Evolutionary conservation across 1,140 invertebrate genomes (phyloP), one percentile per base, ranked within the genome.

Genomic region (Trichonephila clavata): DNA sequence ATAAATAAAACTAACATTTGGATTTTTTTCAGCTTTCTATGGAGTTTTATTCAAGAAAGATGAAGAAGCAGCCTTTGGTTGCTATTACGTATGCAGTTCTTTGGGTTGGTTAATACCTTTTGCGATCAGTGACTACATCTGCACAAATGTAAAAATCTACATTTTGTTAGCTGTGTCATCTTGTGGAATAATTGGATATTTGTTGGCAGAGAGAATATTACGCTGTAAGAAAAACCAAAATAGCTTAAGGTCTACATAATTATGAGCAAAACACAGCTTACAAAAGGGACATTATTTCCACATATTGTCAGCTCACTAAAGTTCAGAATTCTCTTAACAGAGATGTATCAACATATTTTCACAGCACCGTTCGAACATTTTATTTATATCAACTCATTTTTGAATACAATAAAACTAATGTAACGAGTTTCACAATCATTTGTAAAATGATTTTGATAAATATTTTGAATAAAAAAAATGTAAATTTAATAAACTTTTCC

Each of bases 41-140:
- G 94, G 95, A 7, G 50, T 95, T n/a, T 27, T 95, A 77, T 95
- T 95, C 94, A 77, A 91, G 1, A 43, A 94, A 0, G 94, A 95
- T 10, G 94, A 94, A 65, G 95, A 95, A 61, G 93, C 95, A 20
- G 95, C 95, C 13, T 95, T 95, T 86, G 95, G 94, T 50, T 94
- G 95, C 86, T 95, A 95, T 88, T 94, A 95, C 65, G 87, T 95
- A 18, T 95, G 94, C 94, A 89, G 94, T 32, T 94, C 94, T 32
- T 5, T 95, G 6, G 94, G 95, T 1, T 95, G 94, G 89, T 91
- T 94, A 32, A 50, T 95, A 8, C 93, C 94, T 20, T 95, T 95
- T 90, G 86, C 93, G 21, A 94, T 94, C 93, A 94, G 94, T 32
- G 94, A 87, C 65, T 94, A 88, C 71, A 43, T 95, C 57, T 96